Base-by-base conservation (phyloP, 2,888 invertebrate genomes). In the Oxycera nigricornis region DNA sequence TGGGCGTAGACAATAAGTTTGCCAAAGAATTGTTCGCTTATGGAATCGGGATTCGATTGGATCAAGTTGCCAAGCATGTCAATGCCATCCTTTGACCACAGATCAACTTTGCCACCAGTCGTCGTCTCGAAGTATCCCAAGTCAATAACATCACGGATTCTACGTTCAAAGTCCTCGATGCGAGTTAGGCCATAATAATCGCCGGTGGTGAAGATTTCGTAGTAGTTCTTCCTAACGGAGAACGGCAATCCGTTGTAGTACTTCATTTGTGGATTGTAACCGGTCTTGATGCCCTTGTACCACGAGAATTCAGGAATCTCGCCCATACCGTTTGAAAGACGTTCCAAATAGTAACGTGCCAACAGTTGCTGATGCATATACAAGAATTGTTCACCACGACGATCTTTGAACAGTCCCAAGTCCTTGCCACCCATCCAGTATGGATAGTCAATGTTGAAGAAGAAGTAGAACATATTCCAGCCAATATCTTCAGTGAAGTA, bases 301-400 rank as follows among this genome's bases (percentile, higher is more conserved):
- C 87, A 87, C 28, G 89, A 86, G 75, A 91, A 86, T 11, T 87
- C 86, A 28, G 88, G 86, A 77, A 92, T 90, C 77, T 91, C 90
- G n/a, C 90, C 89, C 67, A 91, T 86, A 75, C 89, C 90, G 81
- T 91, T 90, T 9, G 91, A 90, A 73, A 93, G 85, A 82, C 93
- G 90, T 82, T 93, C 92, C 86, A 92, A 87, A 81, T 93, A 91
- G 84, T 92, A 94, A 88, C 91, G 90, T 76, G 91, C 88, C 77
- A 92, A 79, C 14, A 92, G 79, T 83, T 92, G 91, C 80, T 91
- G 91, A 80, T 91, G 89, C 76, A 88, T 82, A 82, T 87, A 90
- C 82, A 91, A 89, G 84, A 88, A 90, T 75, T 86, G 84, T 84
- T 91, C 91, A 73, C 91, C 91, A 79, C 91, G 89, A 76, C 86